These are phyloP conservation scores for Heloderma charlesbogerti DNA, from an alignment of 2,113 vertebrate species.

Conservation along the genomic window DNA sequence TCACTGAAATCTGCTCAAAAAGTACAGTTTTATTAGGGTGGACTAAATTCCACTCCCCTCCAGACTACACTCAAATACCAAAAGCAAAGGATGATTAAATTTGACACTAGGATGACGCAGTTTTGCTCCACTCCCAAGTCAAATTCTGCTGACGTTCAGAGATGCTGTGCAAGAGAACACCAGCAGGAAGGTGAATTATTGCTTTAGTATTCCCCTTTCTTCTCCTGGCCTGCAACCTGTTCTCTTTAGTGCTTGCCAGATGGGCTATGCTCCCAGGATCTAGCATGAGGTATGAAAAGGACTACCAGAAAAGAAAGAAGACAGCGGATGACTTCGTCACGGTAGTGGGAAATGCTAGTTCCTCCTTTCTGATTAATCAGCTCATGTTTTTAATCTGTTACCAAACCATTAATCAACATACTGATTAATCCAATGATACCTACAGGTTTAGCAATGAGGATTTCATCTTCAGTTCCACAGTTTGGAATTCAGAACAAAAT, in stretches of 20 bases:
- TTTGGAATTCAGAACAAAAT: background rate
- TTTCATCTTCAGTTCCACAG: background rate
- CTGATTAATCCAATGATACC: background rate
- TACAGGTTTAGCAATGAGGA: background rate
- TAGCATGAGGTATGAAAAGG: background rate
- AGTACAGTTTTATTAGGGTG: background rate
- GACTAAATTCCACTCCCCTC: background rate
- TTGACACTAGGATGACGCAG: conserved; percentile 4
- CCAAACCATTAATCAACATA: conserved; percentile 3
- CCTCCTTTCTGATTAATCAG: background rate
- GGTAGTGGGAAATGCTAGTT: background rate
- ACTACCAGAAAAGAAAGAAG: background rate
- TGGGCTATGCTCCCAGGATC: background rate
- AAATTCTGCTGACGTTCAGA: background rate
- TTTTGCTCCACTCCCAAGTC: background rate
- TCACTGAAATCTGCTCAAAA: conserved; percentile 15
- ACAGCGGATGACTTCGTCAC: too few species aligned
- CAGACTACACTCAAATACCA: background rate
- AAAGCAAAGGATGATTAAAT: background rate
- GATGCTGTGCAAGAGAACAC: background rate
- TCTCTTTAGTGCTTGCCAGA: background rate
- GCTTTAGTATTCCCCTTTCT: background rate
- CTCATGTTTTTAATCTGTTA: background rate
- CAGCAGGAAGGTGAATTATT: background rate
- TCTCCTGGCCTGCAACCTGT: background rate